A percentile compares a stretch with the other conserved stretches of the same genome.
Evolutionary conservation across 2,113 vertebrate species (phyloP).

Genomic region (Axis porcinus): DNA sequence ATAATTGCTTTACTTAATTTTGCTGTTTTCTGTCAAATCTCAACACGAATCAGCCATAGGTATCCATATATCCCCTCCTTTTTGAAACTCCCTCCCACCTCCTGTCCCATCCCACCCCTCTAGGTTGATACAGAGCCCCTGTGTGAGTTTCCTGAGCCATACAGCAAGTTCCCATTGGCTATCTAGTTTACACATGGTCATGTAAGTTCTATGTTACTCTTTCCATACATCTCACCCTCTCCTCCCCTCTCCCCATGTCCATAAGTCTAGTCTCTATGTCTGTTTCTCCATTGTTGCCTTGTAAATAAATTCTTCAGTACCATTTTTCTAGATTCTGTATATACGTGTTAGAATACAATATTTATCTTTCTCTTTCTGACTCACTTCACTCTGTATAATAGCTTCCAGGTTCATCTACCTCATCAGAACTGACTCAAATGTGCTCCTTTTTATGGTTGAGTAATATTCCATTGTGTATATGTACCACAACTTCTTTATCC

Average conservation of each 20-base stretch:
- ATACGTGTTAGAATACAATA: background rate
- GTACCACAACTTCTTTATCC: background rate
- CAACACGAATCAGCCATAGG: background rate
- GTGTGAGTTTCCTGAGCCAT: background rate
- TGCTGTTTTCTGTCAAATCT: background rate
- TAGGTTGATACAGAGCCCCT: background rate
- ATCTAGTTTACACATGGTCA: background rate
- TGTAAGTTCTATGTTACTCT: background rate
- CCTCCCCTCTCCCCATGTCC: background rate
- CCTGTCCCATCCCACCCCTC: accelerated
- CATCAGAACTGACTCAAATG: background rate
- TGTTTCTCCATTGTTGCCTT: background rate
- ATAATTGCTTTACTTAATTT: background rate
- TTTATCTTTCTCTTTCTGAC: background rate
- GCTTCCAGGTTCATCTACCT: background rate
- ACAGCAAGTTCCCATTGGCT: background rate
- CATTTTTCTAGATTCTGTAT: background rate
- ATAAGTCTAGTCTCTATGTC: background rate
- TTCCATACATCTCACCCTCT: background rate
- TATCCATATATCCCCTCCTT: background rate
- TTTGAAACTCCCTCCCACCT: background rate
- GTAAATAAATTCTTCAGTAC: background rate
- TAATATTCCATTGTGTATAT: background rate
- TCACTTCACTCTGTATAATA: background rate
- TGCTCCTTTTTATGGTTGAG: background rate